These are phyloP conservation scores for Heliconius hewitsoni DNA, from an alignment of 1,140 invertebrate species.

Conservation along the genomic window DNA sequence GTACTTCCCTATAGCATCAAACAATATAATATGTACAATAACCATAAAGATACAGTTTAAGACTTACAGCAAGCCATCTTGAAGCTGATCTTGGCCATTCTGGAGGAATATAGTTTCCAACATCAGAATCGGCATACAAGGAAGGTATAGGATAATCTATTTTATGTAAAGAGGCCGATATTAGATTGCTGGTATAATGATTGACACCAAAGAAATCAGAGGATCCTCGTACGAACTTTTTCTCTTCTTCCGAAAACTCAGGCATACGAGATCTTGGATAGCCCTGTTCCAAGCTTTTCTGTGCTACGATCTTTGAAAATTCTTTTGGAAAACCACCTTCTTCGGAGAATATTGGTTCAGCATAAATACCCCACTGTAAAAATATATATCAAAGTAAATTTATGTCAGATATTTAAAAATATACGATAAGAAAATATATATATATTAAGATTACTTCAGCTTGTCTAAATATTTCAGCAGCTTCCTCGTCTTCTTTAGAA, in stretches of 20 bases:
- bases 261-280: constrained; percentile 78
- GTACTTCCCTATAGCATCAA: too few species aligned
- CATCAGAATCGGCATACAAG: constrained; percentile 45
- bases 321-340: constrained; percentile 84
- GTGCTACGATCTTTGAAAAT: constrained; percentile 79
- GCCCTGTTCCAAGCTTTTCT: constrained; percentile 79
- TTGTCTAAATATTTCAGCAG: constrained; percentile 68
- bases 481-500: constrained; percentile 75
- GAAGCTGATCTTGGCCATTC: constrained; percentile 49
- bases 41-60: background rate
- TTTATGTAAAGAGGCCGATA: constrained; percentile 45
- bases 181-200: constrained; percentile 79
- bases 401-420: background rate
- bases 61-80: constrained; percentile 47
- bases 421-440: background rate
- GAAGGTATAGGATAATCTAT: constrained; percentile 41
- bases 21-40: too few species aligned
- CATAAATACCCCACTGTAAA: constrained; percentile 81
- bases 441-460: constrained; percentile 43
- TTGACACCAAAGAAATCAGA: constrained; percentile 86
- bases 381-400: background rate
- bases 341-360: constrained; percentile 82
- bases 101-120: constrained; percentile 30
- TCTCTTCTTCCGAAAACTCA: constrained; percentile 78
- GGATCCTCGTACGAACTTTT: constrained; percentile 80